phyloP scores from a whole-genome alignment of 2,888 invertebrate genomes.

The Pyralis farinalis region DNA sequence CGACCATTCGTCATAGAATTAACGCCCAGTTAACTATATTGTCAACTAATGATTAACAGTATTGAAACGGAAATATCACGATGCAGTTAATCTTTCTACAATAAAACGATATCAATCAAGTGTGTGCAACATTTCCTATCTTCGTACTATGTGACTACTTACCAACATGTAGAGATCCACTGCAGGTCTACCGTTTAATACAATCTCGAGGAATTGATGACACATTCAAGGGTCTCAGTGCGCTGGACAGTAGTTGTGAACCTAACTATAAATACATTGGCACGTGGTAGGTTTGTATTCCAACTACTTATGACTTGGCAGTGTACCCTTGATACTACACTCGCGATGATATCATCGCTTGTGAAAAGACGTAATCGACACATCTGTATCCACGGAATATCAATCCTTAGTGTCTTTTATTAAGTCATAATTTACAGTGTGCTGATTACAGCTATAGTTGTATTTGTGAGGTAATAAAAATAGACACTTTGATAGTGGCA shows the following conservation, averaged over 20 bases:
- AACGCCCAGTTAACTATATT: neutral
- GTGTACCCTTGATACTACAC: slow-evolving; percentile 40
- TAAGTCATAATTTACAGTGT: slow-evolving; percentile 12
- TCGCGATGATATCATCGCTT: slow-evolving; percentile 14
- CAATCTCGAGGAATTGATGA: slow-evolving; percentile 8
- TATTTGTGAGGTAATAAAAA: slow-evolving; percentile 41
- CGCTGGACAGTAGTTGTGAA: slow-evolving; percentile 28
- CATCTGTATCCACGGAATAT: slow-evolving; percentile 1
- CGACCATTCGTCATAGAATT: no score
- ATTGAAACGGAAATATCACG: slow-evolving; percentile 22
- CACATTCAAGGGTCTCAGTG: slow-evolving; percentile 27
- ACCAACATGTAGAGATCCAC: slow-evolving; percentile 25
- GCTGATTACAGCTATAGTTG: slow-evolving; percentile 12
- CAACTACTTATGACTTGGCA: slow-evolving; percentile 49
- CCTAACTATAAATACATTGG: slow-evolving; percentile 33
- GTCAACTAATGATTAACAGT: neutral
- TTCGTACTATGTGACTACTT: slow-evolving; percentile 14
- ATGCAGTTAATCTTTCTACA: slow-evolving; percentile 24
- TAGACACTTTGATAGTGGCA: slow-evolving; percentile 48
- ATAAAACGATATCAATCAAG: slow-evolving; percentile 26
- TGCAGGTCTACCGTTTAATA: slow-evolving; percentile 4
- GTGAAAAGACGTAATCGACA: slow-evolving; percentile 21
- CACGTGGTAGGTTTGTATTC: slow-evolving; percentile 54
- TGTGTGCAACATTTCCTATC: slow-evolving; percentile 30
- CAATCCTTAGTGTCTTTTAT: neutral